Evolutionary conservation across 2,113 vertebrate species (phyloP).

Genomic region (Climacteris rufus): DNA sequence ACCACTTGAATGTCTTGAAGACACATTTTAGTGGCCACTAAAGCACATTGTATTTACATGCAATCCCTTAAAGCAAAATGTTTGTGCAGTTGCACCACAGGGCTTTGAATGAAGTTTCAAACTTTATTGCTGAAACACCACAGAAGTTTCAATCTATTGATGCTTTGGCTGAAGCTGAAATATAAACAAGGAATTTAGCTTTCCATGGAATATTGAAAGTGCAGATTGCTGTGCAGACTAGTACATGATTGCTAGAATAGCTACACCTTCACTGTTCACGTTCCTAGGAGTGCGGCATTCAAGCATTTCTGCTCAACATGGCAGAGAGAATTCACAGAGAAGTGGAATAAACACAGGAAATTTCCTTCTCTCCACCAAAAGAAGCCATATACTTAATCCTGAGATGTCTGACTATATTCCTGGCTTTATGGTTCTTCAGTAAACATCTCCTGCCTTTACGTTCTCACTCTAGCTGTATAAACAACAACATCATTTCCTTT

Average conservation of each 20-base stretch:
- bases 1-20: neutral
- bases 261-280: neutral
- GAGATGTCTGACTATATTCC: neutral
- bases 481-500: neutral
- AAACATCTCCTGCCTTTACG: neutral
- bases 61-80: neutral
- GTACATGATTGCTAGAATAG: neutral
- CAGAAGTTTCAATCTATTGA: neutral
- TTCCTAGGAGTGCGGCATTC: neutral
- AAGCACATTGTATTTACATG: neutral
- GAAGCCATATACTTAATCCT: neutral
- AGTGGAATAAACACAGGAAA: neutral
- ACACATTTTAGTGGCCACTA: neutral
- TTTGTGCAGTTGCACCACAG: fast-evolving
- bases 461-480: neutral
- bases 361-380: neutral
- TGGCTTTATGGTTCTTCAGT: neutral
- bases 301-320: neutral
- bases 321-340: neutral
- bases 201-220: neutral
- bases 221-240: neutral
- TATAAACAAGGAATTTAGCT: neutral
- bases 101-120: neutral
- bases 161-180: neutral
- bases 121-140: neutral